Base-by-base conservation (phyloP, 2,113 vertebrate species). In the Apodemus sylvaticus region DNA sequence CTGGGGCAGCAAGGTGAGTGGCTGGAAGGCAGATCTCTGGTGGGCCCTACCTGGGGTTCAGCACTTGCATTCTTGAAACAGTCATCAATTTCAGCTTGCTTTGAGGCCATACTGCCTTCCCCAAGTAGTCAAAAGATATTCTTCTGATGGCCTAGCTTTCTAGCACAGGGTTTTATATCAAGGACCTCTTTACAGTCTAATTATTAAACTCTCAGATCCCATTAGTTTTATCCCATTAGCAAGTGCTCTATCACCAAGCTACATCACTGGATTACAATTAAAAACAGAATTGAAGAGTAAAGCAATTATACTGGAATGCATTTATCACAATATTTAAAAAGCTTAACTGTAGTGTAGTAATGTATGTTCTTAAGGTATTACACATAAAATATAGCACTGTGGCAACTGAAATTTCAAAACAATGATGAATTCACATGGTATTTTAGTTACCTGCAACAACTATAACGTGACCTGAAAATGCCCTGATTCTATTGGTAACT, bases 271-370 rank as follows among this genome's bases (percentile, higher is more conserved):
- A 34, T 62, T 89, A 93, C 95, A 95, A 95, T 62, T 55, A 39
- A 88, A 94, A 85, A 92, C 2, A 94, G 81, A 92, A 91, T 51
- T 88, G 70, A 24, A 85, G 78, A 95, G 73, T 94, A 91, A 96
- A 71, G 73, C 26, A 93, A 82, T 86, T 77, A 92, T 53, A 92
- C n/a, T 45, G 53, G 96, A 91, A 92, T 26, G 73, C 34, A 93
- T 89, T 82, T 87, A 78, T 89, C 17, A 95, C 51, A 91, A 42
- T 90, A 97, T 82, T 95, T 89, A 91, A 95, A 86, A 68, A 62
- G 45, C 58, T 64, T 64, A 91, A 24, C 19, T 78, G 22, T 83
- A 88, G 77, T 86, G 36, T 7, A 81, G 42, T 39, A 88, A 77
- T 77, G 16, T 16, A 91, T 34, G 42, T 94, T 91, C 39, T 74